phyloP scores from a whole-genome alignment of 1,140 invertebrate species.

The Ooceraea biroi region DNA sequence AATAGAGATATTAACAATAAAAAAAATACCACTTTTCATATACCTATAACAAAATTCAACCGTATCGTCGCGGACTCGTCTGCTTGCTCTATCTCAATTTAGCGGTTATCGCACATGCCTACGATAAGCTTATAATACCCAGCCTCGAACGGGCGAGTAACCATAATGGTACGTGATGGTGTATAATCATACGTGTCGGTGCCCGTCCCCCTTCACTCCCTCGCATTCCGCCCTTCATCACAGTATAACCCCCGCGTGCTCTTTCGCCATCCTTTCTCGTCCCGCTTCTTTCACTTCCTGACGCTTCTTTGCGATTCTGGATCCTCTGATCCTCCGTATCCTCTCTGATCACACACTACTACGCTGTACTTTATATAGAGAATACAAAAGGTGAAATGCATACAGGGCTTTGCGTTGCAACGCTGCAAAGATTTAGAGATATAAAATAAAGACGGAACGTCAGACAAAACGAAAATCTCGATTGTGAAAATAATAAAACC shows the following conservation, averaged over 20 bases:
- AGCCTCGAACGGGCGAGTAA: slow-evolving; percentile 68
- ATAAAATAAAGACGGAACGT: background rate
- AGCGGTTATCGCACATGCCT: slow-evolving; percentile 73
- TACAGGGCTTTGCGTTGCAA: background rate
- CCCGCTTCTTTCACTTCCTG: slow-evolving; percentile 7
- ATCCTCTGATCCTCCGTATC: background rate
- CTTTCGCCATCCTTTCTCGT: background rate
- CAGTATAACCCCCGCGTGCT: slow-evolving; percentile 9
- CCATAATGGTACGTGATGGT: slow-evolving; percentile 78
- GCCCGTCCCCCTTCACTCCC: slow-evolving; percentile 33
- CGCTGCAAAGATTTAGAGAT: background rate
- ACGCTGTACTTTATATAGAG: background rate
- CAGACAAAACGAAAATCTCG: background rate
- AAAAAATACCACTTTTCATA: background rate
- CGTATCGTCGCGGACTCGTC: slow-evolving; percentile 55
- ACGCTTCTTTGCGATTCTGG: slow-evolving; percentile 15
- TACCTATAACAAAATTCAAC: slow-evolving; percentile 23
- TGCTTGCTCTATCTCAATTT: slow-evolving; percentile 75
- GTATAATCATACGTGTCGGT: slow-evolving; percentile 79
- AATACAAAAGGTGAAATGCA: background rate
- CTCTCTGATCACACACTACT: background rate
- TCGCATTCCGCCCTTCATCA: slow-evolving; percentile 55
- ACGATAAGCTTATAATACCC: slow-evolving; percentile 76
- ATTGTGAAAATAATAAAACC: background rate
- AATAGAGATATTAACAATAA: background rate